Evolutionary conservation across 2,888 invertebrate species (phyloP).

Genomic region (Petrolisthes manimaculis): DNA sequence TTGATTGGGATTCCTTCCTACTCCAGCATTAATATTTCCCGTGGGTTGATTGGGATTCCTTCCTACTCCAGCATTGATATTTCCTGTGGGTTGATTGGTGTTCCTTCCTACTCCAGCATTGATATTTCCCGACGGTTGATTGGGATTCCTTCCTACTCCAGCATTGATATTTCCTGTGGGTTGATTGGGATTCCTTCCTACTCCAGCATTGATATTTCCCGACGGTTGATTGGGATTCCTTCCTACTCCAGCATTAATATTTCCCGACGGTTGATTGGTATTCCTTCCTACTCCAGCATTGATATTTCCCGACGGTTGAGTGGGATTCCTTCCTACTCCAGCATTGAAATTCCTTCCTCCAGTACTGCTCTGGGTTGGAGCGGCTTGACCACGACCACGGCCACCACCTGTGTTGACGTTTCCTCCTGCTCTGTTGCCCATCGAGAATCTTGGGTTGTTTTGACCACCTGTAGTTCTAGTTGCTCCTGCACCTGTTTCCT

Average conservation of each 20-base stretch:
- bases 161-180: no score
- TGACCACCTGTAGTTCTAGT: no score
- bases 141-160: no score
- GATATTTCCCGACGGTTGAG: background rate
- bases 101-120: no score
- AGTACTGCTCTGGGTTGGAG: no score
- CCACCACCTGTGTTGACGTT: background rate
- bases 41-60: background rate
- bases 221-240: no score
- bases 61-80: constrained; percentile 5
- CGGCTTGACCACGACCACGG: no score
- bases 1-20: background rate
- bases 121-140: no score
- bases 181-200: no score
- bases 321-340: background rate
- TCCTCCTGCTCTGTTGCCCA: background rate
- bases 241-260: background rate
- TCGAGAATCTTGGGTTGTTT: background rate
- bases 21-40: background rate
- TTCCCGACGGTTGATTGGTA: background rate
- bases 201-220: no score
- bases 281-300: constrained; percentile 5
- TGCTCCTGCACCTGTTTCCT: no score
- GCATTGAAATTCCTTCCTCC: constrained; percentile 10
- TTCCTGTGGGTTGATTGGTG: no score